Evolutionary conservation across 2,113 vertebrate genomes (phyloP).

Genomic region (Boulengeromyrus knoepffleri): DNA sequence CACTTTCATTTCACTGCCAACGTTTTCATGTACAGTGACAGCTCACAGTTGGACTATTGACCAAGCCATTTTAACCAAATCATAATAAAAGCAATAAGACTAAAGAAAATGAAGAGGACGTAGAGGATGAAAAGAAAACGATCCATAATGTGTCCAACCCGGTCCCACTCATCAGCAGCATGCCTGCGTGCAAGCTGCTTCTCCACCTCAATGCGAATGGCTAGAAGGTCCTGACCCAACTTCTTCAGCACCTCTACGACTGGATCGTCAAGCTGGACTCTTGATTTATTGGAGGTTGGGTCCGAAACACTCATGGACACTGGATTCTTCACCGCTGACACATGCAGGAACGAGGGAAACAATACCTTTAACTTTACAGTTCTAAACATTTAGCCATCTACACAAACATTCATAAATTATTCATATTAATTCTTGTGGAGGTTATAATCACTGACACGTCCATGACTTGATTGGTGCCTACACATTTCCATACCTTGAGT

Average conservation of each 20-base stretch:
- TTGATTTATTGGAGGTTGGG: not conserved
- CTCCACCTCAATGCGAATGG: slow-evolving; percentile 13
- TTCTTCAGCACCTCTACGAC: slow-evolving; percentile 8
- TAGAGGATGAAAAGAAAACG: slow-evolving; percentile 23
- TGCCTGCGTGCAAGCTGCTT: not conserved
- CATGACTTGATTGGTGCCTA: not conserved
- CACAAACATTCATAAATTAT: not conserved
- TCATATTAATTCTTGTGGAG: not conserved
- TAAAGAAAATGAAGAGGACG: slow-evolving; percentile 15
- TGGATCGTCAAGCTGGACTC: not conserved
- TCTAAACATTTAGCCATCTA: no score
- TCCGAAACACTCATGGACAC: not conserved
- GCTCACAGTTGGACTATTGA: not conserved
- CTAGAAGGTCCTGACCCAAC: slow-evolving; percentile 14
- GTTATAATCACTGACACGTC: not conserved
- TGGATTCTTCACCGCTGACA: not conserved
- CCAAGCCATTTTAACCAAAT: not conserved
- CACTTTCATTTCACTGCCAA: not conserved
- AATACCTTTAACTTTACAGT: not conserved
- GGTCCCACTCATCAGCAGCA: slow-evolving; percentile 6
- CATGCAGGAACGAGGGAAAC: not conserved
- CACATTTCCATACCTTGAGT: slow-evolving; percentile 16
- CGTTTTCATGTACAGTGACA: not conserved
- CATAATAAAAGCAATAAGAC: not conserved
- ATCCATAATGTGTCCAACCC: slow-evolving; percentile 21